These are phyloP conservation scores for Acrossocheilus wenchowensis DNA, from an alignment of 2,797 vertebrate species.

Conservation along the genomic window DNA sequence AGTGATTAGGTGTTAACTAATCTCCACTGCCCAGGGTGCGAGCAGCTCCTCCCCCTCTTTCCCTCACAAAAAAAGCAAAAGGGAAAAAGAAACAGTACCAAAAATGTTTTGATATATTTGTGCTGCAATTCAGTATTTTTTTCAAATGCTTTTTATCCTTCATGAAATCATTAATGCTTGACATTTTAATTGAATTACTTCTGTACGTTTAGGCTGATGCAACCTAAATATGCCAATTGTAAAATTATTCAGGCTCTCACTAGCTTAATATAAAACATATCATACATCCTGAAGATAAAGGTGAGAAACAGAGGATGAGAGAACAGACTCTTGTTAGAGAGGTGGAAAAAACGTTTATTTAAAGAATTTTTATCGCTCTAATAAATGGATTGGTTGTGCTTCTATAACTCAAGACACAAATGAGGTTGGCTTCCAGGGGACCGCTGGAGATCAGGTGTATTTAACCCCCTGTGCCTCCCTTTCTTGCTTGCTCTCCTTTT, in stretches of 20 bases:
- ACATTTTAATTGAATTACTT: not conserved
- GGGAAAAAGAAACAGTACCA: not conserved
- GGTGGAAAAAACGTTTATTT: not conserved
- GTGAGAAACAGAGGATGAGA: not conserved
- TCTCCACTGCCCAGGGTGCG: conserved; percentile 34
- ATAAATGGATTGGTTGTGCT: conserved; percentile 32
- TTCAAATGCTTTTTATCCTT: not conserved
- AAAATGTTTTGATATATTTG: not conserved
- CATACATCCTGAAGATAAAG: not conserved
- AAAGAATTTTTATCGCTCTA: conserved; percentile 1
- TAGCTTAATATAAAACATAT: conserved; percentile 1
- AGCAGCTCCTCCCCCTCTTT: not conserved
- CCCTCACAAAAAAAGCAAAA: not conserved
- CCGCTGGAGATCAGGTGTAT: conserved; percentile 38
- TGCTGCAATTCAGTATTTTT: not conserved
- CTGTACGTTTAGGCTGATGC: not conserved
- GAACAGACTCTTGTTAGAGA: not conserved
- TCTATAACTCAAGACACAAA: conserved; percentile 33
- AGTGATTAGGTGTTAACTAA: conserved; percentile 48
- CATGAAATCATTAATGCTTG: not conserved
- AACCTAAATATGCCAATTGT: not conserved
- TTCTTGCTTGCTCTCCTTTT: conserved; percentile 12
- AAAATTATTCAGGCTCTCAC: not conserved
- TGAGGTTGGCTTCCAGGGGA: conserved; percentile 36
- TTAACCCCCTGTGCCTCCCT: conserved; percentile 25